Evolutionary conservation across 2,113 vertebrate species (phyloP).

Genomic region (Montifringilla adamsi): DNA sequence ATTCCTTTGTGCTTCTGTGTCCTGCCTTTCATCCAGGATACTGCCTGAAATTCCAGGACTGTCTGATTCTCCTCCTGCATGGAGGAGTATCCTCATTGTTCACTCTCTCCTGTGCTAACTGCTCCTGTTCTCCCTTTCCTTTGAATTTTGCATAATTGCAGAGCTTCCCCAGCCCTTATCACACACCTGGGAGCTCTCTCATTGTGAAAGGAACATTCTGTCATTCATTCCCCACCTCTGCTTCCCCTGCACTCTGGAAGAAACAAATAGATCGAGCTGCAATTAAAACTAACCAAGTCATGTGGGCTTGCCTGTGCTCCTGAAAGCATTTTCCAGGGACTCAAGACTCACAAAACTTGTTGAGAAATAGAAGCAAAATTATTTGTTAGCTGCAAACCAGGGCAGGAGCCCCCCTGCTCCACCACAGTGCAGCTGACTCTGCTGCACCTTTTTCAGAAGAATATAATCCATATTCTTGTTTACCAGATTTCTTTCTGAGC

Average conservation of each 20-base stretch:
- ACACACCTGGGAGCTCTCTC: neutral
- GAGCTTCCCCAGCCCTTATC: neutral
- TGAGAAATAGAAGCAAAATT: neutral
- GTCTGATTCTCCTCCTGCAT: neutral
- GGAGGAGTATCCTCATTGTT: neutral
- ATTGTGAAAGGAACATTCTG: neutral
- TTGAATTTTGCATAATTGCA: neutral
- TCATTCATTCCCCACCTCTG: neutral
- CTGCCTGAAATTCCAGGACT: neutral
- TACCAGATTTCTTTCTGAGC: neutral
- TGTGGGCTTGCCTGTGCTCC: neutral
- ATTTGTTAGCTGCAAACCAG: neutral
- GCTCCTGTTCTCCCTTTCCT: neutral
- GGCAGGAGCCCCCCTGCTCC: neutral
- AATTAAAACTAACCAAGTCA: neutral
- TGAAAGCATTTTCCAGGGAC: neutral
- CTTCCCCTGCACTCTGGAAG: neutral
- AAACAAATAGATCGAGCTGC: neutral
- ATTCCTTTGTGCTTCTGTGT: neutral
- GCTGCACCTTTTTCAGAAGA: neutral
- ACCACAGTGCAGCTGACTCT: neutral
- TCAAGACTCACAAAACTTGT: neutral
- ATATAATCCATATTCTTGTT: neutral
- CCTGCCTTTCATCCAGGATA: neutral
- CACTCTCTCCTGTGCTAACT: neutral